Base-by-base conservation (phyloP, 2,888 invertebrate species). In the Agriopis marginaria region DNA sequence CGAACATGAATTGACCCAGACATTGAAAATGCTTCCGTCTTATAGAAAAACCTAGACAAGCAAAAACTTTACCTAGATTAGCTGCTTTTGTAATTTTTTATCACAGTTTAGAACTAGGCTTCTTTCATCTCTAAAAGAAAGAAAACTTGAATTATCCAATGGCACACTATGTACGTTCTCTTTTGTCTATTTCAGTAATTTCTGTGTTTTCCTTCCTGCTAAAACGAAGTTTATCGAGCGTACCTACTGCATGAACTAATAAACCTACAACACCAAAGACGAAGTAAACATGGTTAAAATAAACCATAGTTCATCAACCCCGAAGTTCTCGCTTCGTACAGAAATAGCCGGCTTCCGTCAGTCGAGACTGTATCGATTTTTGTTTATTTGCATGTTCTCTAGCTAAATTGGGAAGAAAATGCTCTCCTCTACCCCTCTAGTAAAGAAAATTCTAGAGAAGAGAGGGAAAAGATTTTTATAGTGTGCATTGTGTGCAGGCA, bases 291-390 rank as follows among this genome's bases (percentile, higher is more conserved):
- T 54, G 23, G 81, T 82, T 83, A 82, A 80, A 81, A 79, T 82
- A 74, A 82, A 77, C 81, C 60, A 74, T 49, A 47, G 87, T 81
- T 87, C 87, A 77, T 75, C 69, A 84, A 72, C 81, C 83, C 81
- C 73, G 69, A 76, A 70, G 77, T 74, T 68, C 70, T 68, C 66
- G 67, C 71, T 14, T 55, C 62, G 40, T 65, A 75, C 79, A 73
- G 73, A 76, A 72, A 75, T 75, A 75, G 58, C 61, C 9, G 47
- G 32, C 63, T 23, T 49, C 32, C 39, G 56, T 40, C 51, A 32
- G 63, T 54, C 32, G 61, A 11, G 12, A 44, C 49, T 23, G 10
- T 23, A 23, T 60, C 49, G 47, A 58, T 63, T 59, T 64, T 68
- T 63, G 42, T 60, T 69, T 49, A 39, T 63, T 68, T 68, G 40